phyloP scores from a whole-genome alignment of 2,888 invertebrate genomes.

The Yponomeuta sedellus region DNA sequence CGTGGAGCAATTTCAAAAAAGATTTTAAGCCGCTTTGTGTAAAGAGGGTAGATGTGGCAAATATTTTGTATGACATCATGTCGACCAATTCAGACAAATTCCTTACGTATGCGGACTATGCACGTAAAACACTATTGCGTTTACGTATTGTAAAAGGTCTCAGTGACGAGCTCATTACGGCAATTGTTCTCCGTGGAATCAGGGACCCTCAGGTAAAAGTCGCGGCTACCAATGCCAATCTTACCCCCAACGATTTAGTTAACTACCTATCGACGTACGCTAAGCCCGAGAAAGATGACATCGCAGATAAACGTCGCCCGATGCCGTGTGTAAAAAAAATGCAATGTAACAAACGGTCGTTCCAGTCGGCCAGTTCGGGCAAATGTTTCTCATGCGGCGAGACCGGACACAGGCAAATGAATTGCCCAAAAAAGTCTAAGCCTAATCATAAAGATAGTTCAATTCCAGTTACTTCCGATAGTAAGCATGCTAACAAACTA shows the following conservation, averaged over 20 bases:
- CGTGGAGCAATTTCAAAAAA: constrained; percentile 3
- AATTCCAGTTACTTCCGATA: too few species aligned
- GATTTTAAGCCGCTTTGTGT: constrained; percentile 3
- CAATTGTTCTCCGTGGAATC: constrained; percentile 4
- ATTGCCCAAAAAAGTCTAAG: too few species aligned
- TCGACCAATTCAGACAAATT: constrained; percentile 4
- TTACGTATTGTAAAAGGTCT: constrained; percentile 7
- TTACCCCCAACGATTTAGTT: background rate
- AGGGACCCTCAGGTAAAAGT: background rate
- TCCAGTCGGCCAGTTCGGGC: background rate
- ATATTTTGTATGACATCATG: constrained; percentile 7
- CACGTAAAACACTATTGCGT: constrained; percentile 7
- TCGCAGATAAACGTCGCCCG: too few species aligned
- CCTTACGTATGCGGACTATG: constrained; percentile 6
- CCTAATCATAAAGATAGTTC: too few species aligned
- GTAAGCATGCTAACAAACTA: too few species aligned
- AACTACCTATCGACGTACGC: too few species aligned
- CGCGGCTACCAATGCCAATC: constrained; percentile 3
- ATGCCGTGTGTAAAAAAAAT: too few species aligned
- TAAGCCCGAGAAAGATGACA: too few species aligned
- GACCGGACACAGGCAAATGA: background rate
- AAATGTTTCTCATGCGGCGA: background rate
- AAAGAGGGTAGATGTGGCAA: constrained; percentile 6
- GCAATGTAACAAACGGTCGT: background rate
- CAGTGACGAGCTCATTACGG: background rate